Percentiles rank a stretch among this genome's conserved stretches.
phyloP scores from a whole-genome alignment of 2,113 vertebrate genomes.

The Ursus arctos region DNA sequence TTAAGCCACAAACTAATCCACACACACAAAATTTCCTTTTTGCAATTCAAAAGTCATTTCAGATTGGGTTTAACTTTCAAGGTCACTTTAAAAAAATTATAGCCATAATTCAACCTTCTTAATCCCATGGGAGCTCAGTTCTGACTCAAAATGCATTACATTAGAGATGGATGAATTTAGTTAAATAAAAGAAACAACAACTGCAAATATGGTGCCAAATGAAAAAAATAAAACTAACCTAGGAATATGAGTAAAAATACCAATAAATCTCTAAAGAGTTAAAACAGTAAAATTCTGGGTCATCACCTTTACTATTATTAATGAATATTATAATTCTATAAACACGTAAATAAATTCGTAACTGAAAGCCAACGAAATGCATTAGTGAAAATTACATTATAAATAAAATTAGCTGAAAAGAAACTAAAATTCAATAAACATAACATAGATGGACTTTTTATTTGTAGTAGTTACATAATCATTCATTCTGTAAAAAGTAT shows the following conservation, averaged over 20 bases:
- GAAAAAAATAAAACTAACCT: conserved; percentile 44
- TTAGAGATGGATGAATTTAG: conserved; percentile 65
- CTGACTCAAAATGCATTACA: conserved; percentile 77
- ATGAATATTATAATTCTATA: not conserved
- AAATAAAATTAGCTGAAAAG: not conserved
- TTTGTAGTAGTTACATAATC: not conserved
- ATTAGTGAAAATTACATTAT: not conserved
- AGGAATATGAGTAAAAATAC: not conserved
- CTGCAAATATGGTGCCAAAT: conserved; percentile 49
- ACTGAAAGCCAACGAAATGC: not conserved
- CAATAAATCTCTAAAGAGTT: not conserved
- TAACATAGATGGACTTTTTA: not conserved
- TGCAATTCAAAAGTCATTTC: conserved; percentile 57
- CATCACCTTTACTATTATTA: not conserved
- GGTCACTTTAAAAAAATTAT: conserved; percentile 63
- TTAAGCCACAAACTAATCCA: conserved; percentile 20
- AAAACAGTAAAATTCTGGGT: not conserved
- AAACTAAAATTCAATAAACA: conserved; percentile 12
- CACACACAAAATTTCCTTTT: conserved; percentile 16
- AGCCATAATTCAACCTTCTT: conserved; percentile 59
- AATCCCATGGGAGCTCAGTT: conserved; percentile 46
- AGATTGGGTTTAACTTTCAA: conserved; percentile 63
- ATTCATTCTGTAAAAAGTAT: not conserved
- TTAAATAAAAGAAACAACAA: conserved; percentile 68
- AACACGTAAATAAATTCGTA: not conserved